Percentiles rank a stretch among this genome's conserved stretches.
These are phyloP conservation scores for Potamarius usumacintae DNA, from an alignment of 2,113 vertebrate genomes.

Conservation along the genomic window DNA sequence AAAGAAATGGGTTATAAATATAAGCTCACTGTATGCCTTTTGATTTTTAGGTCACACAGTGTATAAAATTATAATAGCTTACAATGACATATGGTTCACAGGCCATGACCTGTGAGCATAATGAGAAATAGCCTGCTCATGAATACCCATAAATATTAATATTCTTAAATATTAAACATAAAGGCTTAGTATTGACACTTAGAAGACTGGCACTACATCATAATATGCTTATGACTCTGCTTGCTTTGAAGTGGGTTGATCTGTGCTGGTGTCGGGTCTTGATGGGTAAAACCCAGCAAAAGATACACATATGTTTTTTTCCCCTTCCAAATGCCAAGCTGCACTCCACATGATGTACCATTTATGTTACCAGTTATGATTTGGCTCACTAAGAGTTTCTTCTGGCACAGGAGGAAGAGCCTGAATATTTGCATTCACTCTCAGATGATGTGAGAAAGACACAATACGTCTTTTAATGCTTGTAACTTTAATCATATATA, in stretches of 20 bases:
- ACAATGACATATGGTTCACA: not conserved
- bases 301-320: slow-evolving; percentile 2
- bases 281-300: slow-evolving; percentile 2
- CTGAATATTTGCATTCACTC: slow-evolving; percentile 43
- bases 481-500: not conserved
- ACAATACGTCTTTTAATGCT: slow-evolving; percentile 25
- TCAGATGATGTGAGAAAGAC: not conserved
- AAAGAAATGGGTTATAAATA: not conserved
- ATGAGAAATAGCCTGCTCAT: not conserved
- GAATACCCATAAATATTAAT: not conserved
- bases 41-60: not conserved
- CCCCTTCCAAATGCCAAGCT: slow-evolving; percentile 4
- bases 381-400: slow-evolving; percentile 19
- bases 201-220: not conserved
- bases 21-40: not conserved
- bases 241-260: not conserved
- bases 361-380: slow-evolving; percentile 37
- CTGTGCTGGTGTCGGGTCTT: not conserved
- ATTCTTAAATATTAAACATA: not conserved
- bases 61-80: not conserved
- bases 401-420: slow-evolving; percentile 24
- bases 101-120: not conserved
- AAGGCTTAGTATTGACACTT: not conserved
- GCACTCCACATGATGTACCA: slow-evolving; percentile 33
- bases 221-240: not conserved